These are phyloP conservation scores for Odontophorus gujanensis DNA, from an alignment of 2,113 vertebrate species.

Conservation along the genomic window DNA sequence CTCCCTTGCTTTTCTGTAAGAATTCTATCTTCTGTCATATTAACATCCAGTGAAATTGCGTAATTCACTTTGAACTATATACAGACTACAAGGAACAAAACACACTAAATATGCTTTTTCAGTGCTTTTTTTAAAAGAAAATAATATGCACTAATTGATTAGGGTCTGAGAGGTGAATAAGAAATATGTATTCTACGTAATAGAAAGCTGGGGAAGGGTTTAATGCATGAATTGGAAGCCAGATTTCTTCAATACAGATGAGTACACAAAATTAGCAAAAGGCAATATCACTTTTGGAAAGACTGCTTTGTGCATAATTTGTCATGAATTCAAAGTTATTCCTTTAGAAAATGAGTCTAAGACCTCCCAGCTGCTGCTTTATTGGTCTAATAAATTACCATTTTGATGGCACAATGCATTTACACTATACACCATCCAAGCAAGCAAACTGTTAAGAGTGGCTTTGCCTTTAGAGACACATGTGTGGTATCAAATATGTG, in stretches of 20 bases:
- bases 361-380: constrained; percentile 72
- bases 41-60: not conserved
- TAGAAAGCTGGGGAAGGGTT: constrained; percentile 1
- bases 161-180: constrained; percentile 26
- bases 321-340: constrained; percentile 66
- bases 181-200: constrained; percentile 26
- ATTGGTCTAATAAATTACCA: constrained; percentile 67
- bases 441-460: not conserved
- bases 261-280: constrained; percentile 67
- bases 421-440: constrained; percentile 8
- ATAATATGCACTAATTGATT: constrained; percentile 45
- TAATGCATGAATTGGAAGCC: constrained; percentile 47
- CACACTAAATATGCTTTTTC: not conserved
- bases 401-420: constrained; percentile 2
- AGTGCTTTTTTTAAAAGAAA: not conserved
- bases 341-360: constrained; percentile 71
- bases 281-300: constrained; percentile 59
- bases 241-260: constrained; percentile 65
- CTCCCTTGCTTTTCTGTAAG: not conserved
- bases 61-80: not conserved
- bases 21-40: not conserved
- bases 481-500: not conserved
- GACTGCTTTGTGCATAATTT: constrained; percentile 57
- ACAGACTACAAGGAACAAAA: not conserved
- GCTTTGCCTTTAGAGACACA: not conserved